Conservation (phyloP, 2,888 invertebrate species). For the Hirtodrosophila duncani region DNA sequence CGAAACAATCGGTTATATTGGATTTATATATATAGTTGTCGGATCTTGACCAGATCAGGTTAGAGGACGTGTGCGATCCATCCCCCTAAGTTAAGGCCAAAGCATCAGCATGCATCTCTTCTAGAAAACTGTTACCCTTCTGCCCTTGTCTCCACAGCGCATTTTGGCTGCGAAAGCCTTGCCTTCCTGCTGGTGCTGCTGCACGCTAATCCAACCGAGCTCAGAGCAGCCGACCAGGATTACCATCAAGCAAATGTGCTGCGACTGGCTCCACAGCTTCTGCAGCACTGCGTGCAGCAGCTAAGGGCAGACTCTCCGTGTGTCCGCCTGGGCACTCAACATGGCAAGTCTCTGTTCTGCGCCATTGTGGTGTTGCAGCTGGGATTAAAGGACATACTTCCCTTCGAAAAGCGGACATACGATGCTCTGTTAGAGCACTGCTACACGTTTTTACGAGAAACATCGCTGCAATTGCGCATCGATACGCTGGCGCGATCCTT, state of each 20-base stretch:
- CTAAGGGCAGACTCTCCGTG: no score
- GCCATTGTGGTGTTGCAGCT: constrained; percentile 29
- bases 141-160: no score
- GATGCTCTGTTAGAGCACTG: constrained; percentile 20
- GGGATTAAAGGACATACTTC: constrained; percentile 4
- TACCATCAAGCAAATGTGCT: not conserved
- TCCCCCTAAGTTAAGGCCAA: no score
- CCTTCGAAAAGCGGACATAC: constrained; percentile 28
- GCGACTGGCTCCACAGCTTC: constrained; percentile 17
- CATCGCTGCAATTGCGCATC: not conserved
- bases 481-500: not conserved
- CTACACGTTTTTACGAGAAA: not conserved
- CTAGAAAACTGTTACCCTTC: no score
- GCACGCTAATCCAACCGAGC: not conserved
- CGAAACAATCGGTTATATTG: no score
- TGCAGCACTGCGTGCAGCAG: constrained; percentile 20
- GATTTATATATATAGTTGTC: no score
- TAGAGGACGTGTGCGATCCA: no score
- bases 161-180: constrained; percentile 46
- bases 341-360: constrained; percentile 37
- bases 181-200: constrained; percentile 40
- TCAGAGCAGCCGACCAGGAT: constrained; percentile 8
- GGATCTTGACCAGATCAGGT: no score
- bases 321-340: no score
- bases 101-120: no score